phyloP scores from a whole-genome alignment of 2,113 vertebrate species.

The Tympanuchus pallidicinctus region DNA sequence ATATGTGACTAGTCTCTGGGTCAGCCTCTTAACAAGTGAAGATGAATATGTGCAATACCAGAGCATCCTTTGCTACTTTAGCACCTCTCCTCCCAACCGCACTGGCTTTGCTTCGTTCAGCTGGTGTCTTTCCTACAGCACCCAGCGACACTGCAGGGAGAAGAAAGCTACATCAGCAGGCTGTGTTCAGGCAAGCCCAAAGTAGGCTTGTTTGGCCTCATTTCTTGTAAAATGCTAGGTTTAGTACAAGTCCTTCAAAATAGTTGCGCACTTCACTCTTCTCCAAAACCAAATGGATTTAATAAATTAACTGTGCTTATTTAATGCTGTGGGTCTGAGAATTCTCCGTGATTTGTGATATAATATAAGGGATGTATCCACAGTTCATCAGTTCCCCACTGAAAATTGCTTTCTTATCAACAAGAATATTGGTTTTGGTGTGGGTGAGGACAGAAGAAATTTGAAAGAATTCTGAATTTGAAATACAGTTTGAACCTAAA shows the following conservation, averaged over 20 bases:
- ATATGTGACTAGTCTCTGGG: background rate
- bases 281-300: conserved; percentile 38
- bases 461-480: background rate
- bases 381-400: background rate
- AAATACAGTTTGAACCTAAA: background rate
- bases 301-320: conserved; percentile 50
- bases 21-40: background rate
- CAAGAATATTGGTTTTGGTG: background rate
- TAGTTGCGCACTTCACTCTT: conserved; percentile 45
- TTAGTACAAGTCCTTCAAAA: conserved; percentile 39
- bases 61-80: background rate
- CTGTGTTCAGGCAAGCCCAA: background rate
- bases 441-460: background rate
- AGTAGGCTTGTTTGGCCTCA: background rate
- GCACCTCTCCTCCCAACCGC: background rate
- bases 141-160: background rate
- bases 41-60: background rate
- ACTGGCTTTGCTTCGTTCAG: background rate
- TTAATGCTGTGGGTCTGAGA: conserved; percentile 40
- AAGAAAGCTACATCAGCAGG: background rate
- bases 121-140: background rate
- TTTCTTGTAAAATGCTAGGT: conserved; percentile 8
- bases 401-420: background rate
- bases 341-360: conserved; percentile 75
- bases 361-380: background rate